Percentiles rank a stretch among this genome's conserved stretches.
Evolutionary conservation across 2,113 vertebrate genomes (phyloP).

Genomic region (Cottus gobio): DNA sequence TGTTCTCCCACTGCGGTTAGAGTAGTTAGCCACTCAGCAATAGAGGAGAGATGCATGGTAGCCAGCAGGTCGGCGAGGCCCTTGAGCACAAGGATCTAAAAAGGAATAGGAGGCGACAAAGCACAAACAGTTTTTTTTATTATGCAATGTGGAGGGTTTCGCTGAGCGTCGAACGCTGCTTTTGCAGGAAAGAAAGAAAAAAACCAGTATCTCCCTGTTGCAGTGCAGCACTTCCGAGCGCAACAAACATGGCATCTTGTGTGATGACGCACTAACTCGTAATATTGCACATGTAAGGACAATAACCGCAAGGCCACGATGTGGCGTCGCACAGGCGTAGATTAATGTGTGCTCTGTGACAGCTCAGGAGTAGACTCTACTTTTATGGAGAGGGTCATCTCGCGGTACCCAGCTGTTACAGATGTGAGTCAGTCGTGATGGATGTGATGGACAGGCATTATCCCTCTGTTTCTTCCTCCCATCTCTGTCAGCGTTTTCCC

Average conservation of each 20-base stretch:
- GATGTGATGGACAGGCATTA: constrained; percentile 70
- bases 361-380: constrained; percentile 48
- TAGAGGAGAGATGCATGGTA: constrained; percentile 52
- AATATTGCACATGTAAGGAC: constrained; percentile 46
- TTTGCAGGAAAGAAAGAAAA: constrained; percentile 9
- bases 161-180: constrained; percentile 40
- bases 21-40: constrained; percentile 67
- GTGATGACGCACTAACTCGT: constrained; percentile 17
- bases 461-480: constrained; percentile 69
- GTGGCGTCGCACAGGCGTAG: constrained; percentile 10
- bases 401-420: constrained; percentile 51
- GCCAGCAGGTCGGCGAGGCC: constrained; percentile 69
- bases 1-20: constrained; percentile 27
- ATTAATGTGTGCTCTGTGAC: constrained; percentile 43
- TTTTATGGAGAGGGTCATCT: constrained; percentile 61
- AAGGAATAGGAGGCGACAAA: constrained; percentile 62
- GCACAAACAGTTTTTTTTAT: constrained; percentile 63
- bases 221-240: constrained; percentile 19
- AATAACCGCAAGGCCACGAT: constrained; percentile 58
- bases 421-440: constrained; percentile 56
- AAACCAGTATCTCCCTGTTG: constrained; percentile 4
- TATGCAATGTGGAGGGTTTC: constrained; percentile 49
- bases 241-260: constrained; percentile 16
- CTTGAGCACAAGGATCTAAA: constrained; percentile 67
- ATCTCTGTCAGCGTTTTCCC: constrained; percentile 77